Evolutionary conservation across 1,140 invertebrate species (phyloP), one percentile per base, ranked within the genome.

Genomic region (Orchesella cincta): DNA sequence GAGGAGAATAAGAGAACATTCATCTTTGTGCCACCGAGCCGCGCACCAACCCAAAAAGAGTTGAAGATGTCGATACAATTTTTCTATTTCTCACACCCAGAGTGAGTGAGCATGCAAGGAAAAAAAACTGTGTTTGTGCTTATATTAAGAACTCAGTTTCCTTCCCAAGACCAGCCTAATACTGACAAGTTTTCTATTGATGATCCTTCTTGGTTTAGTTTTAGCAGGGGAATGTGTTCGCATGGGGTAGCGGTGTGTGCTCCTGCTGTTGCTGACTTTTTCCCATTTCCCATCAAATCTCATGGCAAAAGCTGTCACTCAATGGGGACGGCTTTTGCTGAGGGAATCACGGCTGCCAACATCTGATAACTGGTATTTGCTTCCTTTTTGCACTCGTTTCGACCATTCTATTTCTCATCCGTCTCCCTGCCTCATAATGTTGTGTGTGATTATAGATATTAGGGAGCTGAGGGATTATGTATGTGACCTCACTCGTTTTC

Each of bases 321-420:
- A 29, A 29, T 67, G 62, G 14, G 62, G 31, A 33, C 62, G 62
- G 28, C 62, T 31, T 67, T 67, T 67, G 31, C 62, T 67, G 3
- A 67, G 62, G 62, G 62, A 67, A 67, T 67, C 62, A 33, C 62
- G 31, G 62, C 62, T 67, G 62, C 62, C 62, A 67, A 23, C 28
- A 67, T 67, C 62, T 67, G 62, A 67, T 67, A 67, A 67, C 62
- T 57, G 54, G n/a, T n/a, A n/a, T n/a, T n/a, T n/a, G n/a, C n/a
- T n/a, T n/a, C n/a, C n/a, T n/a, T n/a, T n/a, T n/a, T n/a, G n/a
- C n/a, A n/a, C n/a, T n/a, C n/a, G n/a, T n/a, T n/a, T n/a, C n/a
- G n/a, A n/a, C n/a, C n/a, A n/a, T n/a, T n/a, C n/a, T n/a, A n/a
- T n/a, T n/a, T n/a, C n/a, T n/a, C n/a, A n/a, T n/a, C n/a, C n/a